Base-by-base conservation (phyloP, 2,797 vertebrate species). In the Myotis pilosus region DNA sequence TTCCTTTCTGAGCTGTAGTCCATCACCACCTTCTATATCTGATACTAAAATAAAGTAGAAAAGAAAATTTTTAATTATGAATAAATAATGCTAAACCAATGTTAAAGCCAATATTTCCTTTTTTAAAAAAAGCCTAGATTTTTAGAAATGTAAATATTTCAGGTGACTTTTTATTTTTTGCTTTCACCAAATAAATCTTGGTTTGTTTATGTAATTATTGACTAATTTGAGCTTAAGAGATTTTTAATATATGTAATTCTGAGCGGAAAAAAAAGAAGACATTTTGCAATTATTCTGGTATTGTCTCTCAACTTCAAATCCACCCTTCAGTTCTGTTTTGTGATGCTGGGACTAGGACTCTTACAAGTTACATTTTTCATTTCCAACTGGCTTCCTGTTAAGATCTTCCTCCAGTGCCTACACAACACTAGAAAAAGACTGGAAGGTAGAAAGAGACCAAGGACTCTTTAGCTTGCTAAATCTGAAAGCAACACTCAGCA, bases 1-100 rank as follows among this genome's bases (percentile, higher is more conserved):
- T 97, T 99, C 99, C 98, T 99, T 99, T 99, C 99, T 99, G 98
- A 99, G 99, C 98, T 99, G 99, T 97, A 99, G 98, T 97, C 99
- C 99, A 98, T 99, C 99, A 97, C 98, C 99, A 98, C 99, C 98
- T 98, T 99, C 99, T 98, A 99, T 98, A 97, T 99, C 99, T 68
- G 99, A 99, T 99, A 99, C 99, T 99, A 98, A 97, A 98, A 97
- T 89, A 93, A 91, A 97, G 30, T 36, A 89, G 41, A 91, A 94
- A 92, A 95, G 97, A 94, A 8, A 38, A 85, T 12, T 33, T 82
- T 86, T n/a, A 93, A 92, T 86, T 5, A 94, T 94, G 53, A 98
- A 83, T 12, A 91, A 93, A 47, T 5, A 12, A 84, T 44, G 19
- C n/a, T 82, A 93, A 93, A 81, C 4, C 53, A 95, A 60, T 79